Conservation (phyloP, 1,140 invertebrate species). For the Ceratoteleas bidentatus region DNA sequence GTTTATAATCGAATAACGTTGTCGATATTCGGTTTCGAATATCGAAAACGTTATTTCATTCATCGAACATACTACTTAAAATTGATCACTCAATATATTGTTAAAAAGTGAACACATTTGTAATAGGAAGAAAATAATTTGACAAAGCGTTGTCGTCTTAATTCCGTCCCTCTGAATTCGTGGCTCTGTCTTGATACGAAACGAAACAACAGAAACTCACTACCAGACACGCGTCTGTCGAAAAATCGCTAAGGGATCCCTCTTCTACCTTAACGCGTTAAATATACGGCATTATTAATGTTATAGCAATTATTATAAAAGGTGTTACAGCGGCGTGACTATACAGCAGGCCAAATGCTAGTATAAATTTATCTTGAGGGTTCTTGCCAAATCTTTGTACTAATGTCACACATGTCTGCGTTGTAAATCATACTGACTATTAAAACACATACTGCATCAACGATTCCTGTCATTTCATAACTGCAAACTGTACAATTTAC, state of each 20-base stretch:
- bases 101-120: too few relatives aligned
- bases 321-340: constrained; percentile 51
- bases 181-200: too few relatives aligned
- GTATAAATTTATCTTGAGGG: constrained; percentile 66
- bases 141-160: too few relatives aligned
- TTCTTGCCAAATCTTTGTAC: constrained; percentile 66
- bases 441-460: constrained; percentile 62
- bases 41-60: too few relatives aligned
- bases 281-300: constrained; percentile 55
- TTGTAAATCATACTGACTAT: constrained; percentile 67
- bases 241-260: neutral
- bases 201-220: neutral
- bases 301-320: constrained; percentile 61
- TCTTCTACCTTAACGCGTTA: constrained; percentile 4
- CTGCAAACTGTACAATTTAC: constrained; percentile 52
- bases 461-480: constrained; percentile 63
- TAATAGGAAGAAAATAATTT: too few relatives aligned
- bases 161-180: too few relatives aligned
- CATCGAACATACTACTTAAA: too few relatives aligned
- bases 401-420: constrained; percentile 65
- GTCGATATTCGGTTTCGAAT: too few relatives aligned
- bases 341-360: constrained; percentile 56
- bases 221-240: neutral
- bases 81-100: too few relatives aligned
- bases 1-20: too few relatives aligned